Percentiles rank a stretch among this genome's conserved stretches.
Evolutionary conservation across 2,888 invertebrate genomes (phyloP).

Genomic region (Lapara coniferarum): DNA sequence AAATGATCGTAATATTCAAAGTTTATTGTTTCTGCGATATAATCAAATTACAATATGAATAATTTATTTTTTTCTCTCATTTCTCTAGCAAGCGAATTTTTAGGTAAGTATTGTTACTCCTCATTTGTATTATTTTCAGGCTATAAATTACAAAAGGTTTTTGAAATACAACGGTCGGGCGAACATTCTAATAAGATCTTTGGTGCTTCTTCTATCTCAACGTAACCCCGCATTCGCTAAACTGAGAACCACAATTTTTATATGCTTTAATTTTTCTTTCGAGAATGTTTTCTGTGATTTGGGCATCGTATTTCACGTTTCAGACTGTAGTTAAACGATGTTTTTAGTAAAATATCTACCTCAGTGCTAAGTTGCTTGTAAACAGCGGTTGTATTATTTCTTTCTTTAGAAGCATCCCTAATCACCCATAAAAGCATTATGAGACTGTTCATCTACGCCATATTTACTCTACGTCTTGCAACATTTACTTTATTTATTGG

Average conservation of each 20-base stretch:
- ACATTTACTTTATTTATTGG: too few species aligned
- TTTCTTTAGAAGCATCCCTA: too few species aligned
- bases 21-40: not conserved
- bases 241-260: not conserved
- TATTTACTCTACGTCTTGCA: too few species aligned
- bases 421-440: too few species aligned
- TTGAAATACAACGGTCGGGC: constrained; percentile 17
- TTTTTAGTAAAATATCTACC: not conserved
- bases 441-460: too few species aligned
- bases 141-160: constrained; percentile 24
- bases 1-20: too few species aligned
- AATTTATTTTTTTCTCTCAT: not conserved
- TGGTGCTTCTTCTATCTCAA: not conserved
- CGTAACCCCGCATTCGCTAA: not conserved
- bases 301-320: not conserved
- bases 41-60: not conserved
- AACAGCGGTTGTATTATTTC: too few species aligned
- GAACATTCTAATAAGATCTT: constrained; percentile 18
- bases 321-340: not conserved
- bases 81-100: not conserved
- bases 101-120: constrained; percentile 1
- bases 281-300: not conserved
- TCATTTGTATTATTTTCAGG: constrained; percentile 20
- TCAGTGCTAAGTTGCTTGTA: too few species aligned
- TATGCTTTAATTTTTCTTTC: constrained; percentile 1